phyloP scores from a whole-genome alignment of 2,797 vertebrate genomes.

The Falco novaeseelandiae region DNA sequence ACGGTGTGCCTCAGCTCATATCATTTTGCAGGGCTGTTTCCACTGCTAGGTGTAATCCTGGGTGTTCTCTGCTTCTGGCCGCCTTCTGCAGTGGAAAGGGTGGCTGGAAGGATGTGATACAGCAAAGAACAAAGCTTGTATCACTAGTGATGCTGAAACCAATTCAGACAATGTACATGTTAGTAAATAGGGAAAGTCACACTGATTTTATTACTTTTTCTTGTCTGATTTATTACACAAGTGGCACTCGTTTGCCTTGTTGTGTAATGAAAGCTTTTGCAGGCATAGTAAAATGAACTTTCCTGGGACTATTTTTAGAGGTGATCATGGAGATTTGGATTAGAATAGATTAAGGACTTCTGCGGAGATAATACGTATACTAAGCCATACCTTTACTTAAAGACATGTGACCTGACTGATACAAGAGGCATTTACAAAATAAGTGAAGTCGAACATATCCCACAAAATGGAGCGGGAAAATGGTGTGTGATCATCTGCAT shows the following conservation, averaged over 20 bases:
- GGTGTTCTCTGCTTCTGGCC: background rate
- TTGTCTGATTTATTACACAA: constrained; percentile 12
- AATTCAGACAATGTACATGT: rapidly evolving
- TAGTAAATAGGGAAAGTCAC: background rate
- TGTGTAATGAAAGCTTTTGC: constrained; percentile 21
- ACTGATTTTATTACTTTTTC: background rate
- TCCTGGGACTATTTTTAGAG: constrained; percentile 50
- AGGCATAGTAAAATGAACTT: background rate
- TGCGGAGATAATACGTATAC: constrained; percentile 8
- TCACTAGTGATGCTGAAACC: background rate
- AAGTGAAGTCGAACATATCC: background rate
- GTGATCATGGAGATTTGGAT: constrained; percentile 45
- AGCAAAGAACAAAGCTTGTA: background rate
- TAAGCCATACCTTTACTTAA: constrained; percentile 27
- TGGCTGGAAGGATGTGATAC: rapidly evolving
- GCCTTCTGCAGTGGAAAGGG: background rate
- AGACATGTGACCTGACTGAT: background rate
- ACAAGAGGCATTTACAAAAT: background rate
- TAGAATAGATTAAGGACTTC: constrained; percentile 38
- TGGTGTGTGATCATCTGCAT: background rate
- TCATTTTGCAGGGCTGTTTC: background rate
- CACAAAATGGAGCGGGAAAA: background rate
- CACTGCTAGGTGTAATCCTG: background rate
- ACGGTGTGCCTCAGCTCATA: background rate
- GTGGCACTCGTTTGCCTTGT: background rate